Evolutionary conservation across 2,113 vertebrate species (phyloP), one percentile per base, ranked within the genome.

Genomic region (Rhagologus leucostigma): DNA sequence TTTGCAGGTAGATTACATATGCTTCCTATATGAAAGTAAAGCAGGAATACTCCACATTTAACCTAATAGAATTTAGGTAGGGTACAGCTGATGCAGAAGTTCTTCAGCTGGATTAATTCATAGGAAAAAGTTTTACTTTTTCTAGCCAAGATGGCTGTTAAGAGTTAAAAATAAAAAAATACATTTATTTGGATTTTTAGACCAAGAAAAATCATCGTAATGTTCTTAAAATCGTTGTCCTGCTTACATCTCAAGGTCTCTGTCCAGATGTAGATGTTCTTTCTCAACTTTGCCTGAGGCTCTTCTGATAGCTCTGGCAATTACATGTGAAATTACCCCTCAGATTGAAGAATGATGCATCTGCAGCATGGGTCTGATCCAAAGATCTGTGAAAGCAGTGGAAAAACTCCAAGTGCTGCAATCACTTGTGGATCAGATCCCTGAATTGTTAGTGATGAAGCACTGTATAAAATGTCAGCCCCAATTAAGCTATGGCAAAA

Each of bases 401-500:
- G 82, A 90, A 88, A 86, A 76, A 32, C 30, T 93, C 84, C 82
- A 96, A 85, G 16, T 53, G 33, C n/a, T 69, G 39, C 79, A 76
- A 59, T 84, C 50, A 88, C 47, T 77, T 44, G 24, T 74, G 79
- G 71, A 90, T 90, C 67, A 77, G 46, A 76, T 87, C 63, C 59
- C 63, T 65, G 67, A 93, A 77, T 15, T 88, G 24, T 41, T 93
- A 67, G 67, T 86, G 75, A 84, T 91, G 85, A 95, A 91, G 49
- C 22, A 70, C 59, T 67, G 33, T 20, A 69, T 80, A 74, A 96
- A 94, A 90, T 75, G 63, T 91, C 90, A 91, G 22, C 10, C 22
- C 7, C 42, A 95, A 94, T 96, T 94, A 95, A 95, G 33, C 39
- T 41, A 44, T 94, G 87, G 85, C 67, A 94, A 93, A 91, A 88